Evolutionary conservation across 2,797 vertebrate genomes (phyloP).

Genomic region (Malurus leucopterus): DNA sequence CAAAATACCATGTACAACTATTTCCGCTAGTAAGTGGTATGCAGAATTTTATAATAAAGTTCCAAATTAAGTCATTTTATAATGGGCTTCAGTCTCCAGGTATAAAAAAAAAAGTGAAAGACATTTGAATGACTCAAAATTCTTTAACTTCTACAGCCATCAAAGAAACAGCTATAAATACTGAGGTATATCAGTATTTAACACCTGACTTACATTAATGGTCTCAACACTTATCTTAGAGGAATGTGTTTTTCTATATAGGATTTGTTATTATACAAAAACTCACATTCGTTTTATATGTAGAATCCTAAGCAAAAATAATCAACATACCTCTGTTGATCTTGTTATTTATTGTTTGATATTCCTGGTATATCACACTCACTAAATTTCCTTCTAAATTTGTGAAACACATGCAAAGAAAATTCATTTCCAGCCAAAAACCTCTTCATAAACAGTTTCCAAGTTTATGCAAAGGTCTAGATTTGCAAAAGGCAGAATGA

Average conservation of each 20-base stretch:
- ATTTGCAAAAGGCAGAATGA: neutral
- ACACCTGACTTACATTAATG: neutral
- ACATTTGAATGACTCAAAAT: neutral
- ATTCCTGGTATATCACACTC: neutral
- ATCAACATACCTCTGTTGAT: neutral
- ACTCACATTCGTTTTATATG: neutral
- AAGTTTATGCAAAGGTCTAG: neutral
- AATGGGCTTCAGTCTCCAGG: neutral
- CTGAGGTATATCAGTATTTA: neutral
- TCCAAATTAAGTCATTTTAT: neutral
- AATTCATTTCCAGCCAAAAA: neutral
- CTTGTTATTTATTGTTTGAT: neutral
- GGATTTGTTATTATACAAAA: neutral
- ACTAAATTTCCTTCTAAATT: neutral
- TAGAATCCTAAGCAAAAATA: neutral
- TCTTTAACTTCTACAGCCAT: neutral
- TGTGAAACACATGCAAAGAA: neutral
- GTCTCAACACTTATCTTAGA: neutral
- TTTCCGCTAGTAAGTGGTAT: fast-evolving
- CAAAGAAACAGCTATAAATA: neutral
- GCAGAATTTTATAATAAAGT: neutral
- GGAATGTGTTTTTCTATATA: neutral
- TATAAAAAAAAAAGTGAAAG: neutral
- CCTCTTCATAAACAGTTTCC: neutral
- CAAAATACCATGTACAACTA: neutral